Base-by-base conservation (phyloP, 1,140 invertebrate genomes). In the Zophobas morio region DNA sequence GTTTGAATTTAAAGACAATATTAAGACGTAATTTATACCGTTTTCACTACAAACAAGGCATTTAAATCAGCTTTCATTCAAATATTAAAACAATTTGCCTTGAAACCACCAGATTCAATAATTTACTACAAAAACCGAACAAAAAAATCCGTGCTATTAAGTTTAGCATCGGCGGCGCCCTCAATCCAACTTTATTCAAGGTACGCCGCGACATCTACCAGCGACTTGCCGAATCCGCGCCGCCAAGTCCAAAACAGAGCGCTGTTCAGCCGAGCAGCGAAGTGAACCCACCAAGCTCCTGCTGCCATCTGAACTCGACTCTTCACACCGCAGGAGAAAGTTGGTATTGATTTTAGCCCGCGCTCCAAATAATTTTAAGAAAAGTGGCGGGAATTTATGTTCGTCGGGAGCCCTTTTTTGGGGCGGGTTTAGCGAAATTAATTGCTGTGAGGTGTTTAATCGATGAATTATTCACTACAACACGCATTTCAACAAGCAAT, bases 401-500 rank as follows among this genome's bases (percentile, higher is more conserved):
- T 51, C 5, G 6, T 37, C 36, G 63, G 34, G 34, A 39, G n/a
- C 36, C 54, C 37, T 39, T 33, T 34, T 66, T 42, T 42, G 6
- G 60, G 37, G 34, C 6, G 57, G 36, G 35, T 63, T 20, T 63
- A 66, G 20, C 42, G 42, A 66, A 66, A 66, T 66, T 66, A 66
- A 66, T 66, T 66, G 60, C 39, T 20, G 33, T 36, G 60, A 66
- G 60, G 39, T 40, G 42, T 0, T 66, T 66, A 66, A 66, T 66
- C 60, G 60, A 66, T 66, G 37, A 47, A 66, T 66, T 66, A 66
- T 66, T 42, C 60, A 66, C 60, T 66, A 66, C 60, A 40, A 66
- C 60, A 66, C 60, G 35, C 42, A 66, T 72, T 72, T 53, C 46
- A 72, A 72, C 51, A 72, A 72, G 36, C 51, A 72, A 72, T 36